A percentile compares a stretch with the other conserved stretches of the same genome.
Evolutionary conservation across 2,113 vertebrate species (phyloP).

Genomic region (Thunnus thynnus): DNA sequence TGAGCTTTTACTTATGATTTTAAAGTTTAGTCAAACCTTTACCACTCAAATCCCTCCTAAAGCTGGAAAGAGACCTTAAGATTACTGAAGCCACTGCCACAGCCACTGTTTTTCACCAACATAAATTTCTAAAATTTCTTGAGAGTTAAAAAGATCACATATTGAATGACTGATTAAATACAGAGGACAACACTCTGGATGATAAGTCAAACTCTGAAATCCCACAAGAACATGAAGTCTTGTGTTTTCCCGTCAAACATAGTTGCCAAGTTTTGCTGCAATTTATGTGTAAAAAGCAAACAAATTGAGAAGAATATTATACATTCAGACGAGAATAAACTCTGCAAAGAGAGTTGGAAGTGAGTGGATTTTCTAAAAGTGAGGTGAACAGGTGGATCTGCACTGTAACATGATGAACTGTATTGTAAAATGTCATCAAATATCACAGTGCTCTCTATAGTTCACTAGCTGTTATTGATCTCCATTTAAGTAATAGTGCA

Average conservation of each 20-base stretch:
- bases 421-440: background rate
- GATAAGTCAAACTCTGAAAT: background rate
- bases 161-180: constrained; percentile 1
- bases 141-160: too few species aligned
- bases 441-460: background rate
- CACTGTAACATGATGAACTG: too few species aligned
- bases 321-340: background rate
- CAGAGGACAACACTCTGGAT: background rate
- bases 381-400: too few species aligned
- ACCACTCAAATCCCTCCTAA: background rate
- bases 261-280: background rate
- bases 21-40: too few species aligned
- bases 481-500: too few species aligned
- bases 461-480: too few species aligned
- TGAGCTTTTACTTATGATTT: background rate
- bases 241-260: background rate
- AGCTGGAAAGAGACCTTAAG: background rate
- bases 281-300: background rate
- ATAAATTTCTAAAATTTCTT: too few species aligned
- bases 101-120: too few species aligned
- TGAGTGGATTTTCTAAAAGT: too few species aligned
- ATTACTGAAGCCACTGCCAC: background rate
- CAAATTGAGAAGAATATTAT: too few species aligned
- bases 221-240: background rate
- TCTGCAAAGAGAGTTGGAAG: too few species aligned